A percentile compares a stretch with the other conserved stretches of the same genome.
Evolutionary conservation across 2,797 vertebrate species (phyloP).

Genomic region (Halcyon badia): DNA sequence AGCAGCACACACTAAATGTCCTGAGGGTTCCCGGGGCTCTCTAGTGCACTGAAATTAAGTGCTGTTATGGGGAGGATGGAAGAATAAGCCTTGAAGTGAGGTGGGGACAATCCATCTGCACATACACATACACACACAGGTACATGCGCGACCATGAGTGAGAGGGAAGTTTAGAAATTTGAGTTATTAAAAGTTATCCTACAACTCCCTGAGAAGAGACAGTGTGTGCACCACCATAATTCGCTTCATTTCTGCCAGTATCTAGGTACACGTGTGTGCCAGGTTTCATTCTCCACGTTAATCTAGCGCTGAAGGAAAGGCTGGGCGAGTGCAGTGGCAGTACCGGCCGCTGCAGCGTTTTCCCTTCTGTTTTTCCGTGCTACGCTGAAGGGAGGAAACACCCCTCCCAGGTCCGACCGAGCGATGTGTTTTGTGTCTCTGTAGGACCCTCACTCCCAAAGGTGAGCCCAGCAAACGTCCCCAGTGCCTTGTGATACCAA

Average conservation of each 20-base stretch:
- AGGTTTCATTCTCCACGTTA: accelerated
- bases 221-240: accelerated
- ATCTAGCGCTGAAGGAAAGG: background rate
- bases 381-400: background rate
- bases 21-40: accelerated
- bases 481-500: accelerated
- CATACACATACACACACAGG: accelerated
- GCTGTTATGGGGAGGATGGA: accelerated
- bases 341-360: accelerated
- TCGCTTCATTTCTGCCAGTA: background rate
- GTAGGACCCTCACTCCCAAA: background rate
- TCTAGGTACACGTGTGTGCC: accelerated
- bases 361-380: background rate
- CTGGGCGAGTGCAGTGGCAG: background rate
- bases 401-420: accelerated
- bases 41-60: accelerated
- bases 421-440: background rate
- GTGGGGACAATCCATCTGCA: accelerated
- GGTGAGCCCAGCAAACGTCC: background rate
- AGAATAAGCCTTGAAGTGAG: background rate
- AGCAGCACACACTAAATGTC: accelerated
- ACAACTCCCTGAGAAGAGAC: background rate
- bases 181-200: background rate
- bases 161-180: background rate
- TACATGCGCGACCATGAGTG: accelerated